phyloP scores from a whole-genome alignment of 2,888 invertebrate genomes.

The Aricia artaxerxes region DNA sequence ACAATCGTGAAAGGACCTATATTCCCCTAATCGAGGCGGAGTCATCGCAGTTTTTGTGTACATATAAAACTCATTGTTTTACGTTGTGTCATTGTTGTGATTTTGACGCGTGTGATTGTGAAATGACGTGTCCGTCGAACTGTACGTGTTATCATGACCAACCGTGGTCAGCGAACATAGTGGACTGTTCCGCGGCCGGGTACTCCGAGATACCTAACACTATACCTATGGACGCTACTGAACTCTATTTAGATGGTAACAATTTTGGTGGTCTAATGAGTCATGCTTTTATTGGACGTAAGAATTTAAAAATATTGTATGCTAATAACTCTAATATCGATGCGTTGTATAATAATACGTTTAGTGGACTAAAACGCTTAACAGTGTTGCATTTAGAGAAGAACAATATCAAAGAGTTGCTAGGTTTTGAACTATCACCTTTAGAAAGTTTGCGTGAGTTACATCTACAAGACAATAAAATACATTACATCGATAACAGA shows the following conservation, averaged over 20 bases:
- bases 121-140: conserved; percentile 96
- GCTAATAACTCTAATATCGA: conserved; percentile 94
- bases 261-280: conserved; percentile 92
- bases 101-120: conserved; percentile 98
- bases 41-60: conserved; percentile 94
- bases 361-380: conserved; percentile 91
- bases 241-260: conserved; percentile 96
- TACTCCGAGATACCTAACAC: conserved; percentile 91
- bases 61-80: conserved; percentile 96
- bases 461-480: conserved; percentile 92
- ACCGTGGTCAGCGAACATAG: conserved; percentile 95
- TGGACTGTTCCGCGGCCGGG: conserved; percentile 91
- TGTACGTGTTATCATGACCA: conserved; percentile 98
- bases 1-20: conserved; percentile 91
- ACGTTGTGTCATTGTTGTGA: conserved; percentile 97
- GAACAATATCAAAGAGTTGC: conserved; percentile 88
- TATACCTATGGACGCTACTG: conserved; percentile 97
- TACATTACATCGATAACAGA: conserved; percentile 90
- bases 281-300: conserved; percentile 94
- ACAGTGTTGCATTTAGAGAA: conserved; percentile 92
- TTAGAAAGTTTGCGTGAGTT: conserved; percentile 91
- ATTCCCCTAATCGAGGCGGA: conserved; percentile 93
- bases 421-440: conserved; percentile 91
- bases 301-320: conserved; percentile 92
- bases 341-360: conserved; percentile 92